Conservation (phyloP, 2,797 vertebrate genomes). For the Hydrocynus forskahlii region DNA sequence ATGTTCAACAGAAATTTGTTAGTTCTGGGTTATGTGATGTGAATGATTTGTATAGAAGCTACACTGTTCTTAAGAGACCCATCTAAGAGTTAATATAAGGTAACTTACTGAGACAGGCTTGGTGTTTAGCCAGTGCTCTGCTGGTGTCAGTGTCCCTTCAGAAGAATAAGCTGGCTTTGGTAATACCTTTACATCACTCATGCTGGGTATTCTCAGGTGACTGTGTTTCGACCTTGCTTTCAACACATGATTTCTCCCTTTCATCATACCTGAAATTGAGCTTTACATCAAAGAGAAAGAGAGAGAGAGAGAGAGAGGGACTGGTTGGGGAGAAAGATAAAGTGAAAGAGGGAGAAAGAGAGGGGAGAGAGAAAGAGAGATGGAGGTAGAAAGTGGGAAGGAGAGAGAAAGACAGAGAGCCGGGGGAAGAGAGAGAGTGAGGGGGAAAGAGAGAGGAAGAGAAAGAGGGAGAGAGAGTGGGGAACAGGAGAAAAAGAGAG, state of each 20-base stretch:
- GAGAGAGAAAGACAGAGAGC: too few species aligned
- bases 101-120: neutral
- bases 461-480: neutral
- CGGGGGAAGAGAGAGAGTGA: constrained; percentile 31
- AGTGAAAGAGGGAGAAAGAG: neutral
- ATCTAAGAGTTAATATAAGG: neutral
- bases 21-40: too few species aligned
- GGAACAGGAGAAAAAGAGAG: constrained; percentile 40
- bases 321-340: constrained; percentile 44
- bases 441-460: constrained; percentile 44
- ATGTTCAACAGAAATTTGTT: too few species aligned
- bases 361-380: constrained; percentile 39
- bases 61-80: neutral
- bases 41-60: too few species aligned
- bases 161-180: neutral
- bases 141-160: constrained; percentile 8
- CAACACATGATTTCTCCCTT: constrained; percentile 47
- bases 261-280: constrained; percentile 63
- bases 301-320: too few species aligned
- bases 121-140: neutral
- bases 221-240: constrained; percentile 37
- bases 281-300: constrained; percentile 50
- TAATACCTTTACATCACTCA: constrained; percentile 13
- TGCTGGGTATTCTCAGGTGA: neutral
- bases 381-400: neutral